Evolutionary conservation across 2,113 vertebrate genomes (phyloP).

Genomic region (Phaetusa simplex): DNA sequence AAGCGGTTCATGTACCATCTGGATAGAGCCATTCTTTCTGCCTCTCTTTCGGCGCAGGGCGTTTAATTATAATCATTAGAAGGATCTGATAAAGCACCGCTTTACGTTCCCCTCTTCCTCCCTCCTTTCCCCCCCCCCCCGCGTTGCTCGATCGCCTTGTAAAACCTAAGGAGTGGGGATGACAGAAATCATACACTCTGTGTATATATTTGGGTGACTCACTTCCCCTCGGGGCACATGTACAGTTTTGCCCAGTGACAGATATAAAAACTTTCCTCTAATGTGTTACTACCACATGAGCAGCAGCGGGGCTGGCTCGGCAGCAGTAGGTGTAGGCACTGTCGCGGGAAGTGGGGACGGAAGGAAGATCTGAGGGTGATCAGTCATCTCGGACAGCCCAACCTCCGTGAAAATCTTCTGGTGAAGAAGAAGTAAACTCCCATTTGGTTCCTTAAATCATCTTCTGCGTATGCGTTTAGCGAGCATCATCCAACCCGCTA

Average conservation of each 20-base stretch:
- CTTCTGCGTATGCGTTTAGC: not conserved
- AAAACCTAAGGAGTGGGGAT: not conserved
- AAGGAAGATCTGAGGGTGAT: not conserved
- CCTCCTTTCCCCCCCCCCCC: not conserved
- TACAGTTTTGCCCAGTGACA: not conserved
- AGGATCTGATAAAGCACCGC: not conserved
- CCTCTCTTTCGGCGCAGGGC: not conserved
- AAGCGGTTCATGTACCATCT: not conserved
- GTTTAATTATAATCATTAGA: conserved; percentile 56
- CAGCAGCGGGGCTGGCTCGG: rapidly evolving
- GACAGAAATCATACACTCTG: not conserved
- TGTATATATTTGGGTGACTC: conserved; percentile 27
- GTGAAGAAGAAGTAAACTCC: not conserved
- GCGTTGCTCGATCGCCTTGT: not conserved
- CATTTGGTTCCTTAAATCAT: not conserved
- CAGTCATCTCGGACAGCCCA: not conserved
- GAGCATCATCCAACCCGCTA: not conserved
- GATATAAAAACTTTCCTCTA: not conserved
- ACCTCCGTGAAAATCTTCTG: not conserved
- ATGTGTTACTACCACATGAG: not conserved
- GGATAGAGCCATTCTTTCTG: not conserved
- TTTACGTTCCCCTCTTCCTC: not conserved
- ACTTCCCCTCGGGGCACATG: not conserved
- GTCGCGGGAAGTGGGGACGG: not conserved
- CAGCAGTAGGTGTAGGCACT: not conserved